Base-by-base conservation (phyloP, 2,888 invertebrate species). In the Latrodectus hesperus region DNA sequence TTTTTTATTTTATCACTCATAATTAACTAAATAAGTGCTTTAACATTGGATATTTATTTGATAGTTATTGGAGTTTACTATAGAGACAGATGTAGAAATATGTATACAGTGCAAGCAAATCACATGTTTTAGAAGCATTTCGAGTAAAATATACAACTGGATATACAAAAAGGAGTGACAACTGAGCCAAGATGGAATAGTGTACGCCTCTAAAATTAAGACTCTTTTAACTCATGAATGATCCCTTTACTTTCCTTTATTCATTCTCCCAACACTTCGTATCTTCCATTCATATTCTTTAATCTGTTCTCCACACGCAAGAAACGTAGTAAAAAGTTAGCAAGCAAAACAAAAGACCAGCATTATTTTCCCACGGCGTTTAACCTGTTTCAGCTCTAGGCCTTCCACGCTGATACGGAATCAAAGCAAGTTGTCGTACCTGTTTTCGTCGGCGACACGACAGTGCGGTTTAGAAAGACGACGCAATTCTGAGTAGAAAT, bases 281-380 rank as follows among this genome's bases (percentile, higher is more conserved):
- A 55, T 68, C 52, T 51, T 80, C 67, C 85, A 87, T 87, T 77
- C 86, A 87, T 73, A 77, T 72, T 72, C 65, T 77, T 77, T 82
- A 72, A 87, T 81, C 75, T 87, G 60, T 70, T 60, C 81, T 87
- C 77, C 80, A 76, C 86, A 87, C 86, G 86, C 86, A 55, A 82
- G 65, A 16, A 16, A 72, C 70, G 81, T 80, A 76, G 72, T 87
- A 77, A 81, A 65, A 38, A 26, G 60, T n/a, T 14, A 9, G 22
- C 22, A 73, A 81, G 67, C 38, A 81, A 81, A 81, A 81, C 72
- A 65, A 81, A 81, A 81, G 74, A 72, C 53, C 81, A 26, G 67
- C n/a, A 52, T 49, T 71, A 64, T 81, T 81, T 87, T 87, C 86
- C 86, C 86, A 87, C 86, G 86, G 60, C 81, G 86, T 87, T 87